These are phyloP conservation scores for Cyprinella venusta DNA, from an alignment of 2,797 vertebrate genomes.

Conservation along the genomic window DNA sequence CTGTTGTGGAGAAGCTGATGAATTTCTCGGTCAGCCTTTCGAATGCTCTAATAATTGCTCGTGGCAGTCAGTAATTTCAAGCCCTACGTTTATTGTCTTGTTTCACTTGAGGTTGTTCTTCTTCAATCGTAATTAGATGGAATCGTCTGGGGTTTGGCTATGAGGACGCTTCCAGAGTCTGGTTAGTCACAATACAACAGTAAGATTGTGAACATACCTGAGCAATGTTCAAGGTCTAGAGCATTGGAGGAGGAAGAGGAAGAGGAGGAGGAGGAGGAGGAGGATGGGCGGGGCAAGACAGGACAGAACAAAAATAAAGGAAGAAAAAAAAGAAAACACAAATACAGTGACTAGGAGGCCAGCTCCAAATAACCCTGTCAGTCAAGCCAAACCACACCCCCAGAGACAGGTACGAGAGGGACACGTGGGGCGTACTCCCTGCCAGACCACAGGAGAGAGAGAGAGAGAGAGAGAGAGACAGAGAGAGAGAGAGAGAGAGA, in stretches of 20 bases:
- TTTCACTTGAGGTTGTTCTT: constrained; percentile 9
- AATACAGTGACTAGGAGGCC: constrained; percentile 99
- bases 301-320: constrained; percentile 87
- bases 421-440: constrained; percentile 57
- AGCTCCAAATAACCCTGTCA: constrained; percentile 88
- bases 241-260: constrained; percentile 82
- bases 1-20: neutral
- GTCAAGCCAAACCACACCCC: constrained; percentile 80
- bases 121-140: constrained; percentile 64
- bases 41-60: constrained; percentile 16
- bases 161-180: constrained; percentile 86
- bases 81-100: constrained; percentile 77
- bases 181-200: constrained; percentile 98
- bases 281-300: constrained; percentile 69
- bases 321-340: constrained; percentile 91
- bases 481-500: neutral
- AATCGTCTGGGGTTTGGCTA: constrained; percentile 81
- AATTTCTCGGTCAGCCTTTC: neutral
- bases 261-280: constrained; percentile 31
- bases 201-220: constrained; percentile 99
- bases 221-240: constrained; percentile 99
- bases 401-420: constrained; percentile 70
- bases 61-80: constrained; percentile 86
- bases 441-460: constrained; percentile 25
- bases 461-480: neutral